Percentiles rank a stretch among this genome's conserved stretches.
Evolutionary conservation across 2,888 invertebrate species (phyloP).

Genomic region (Idaea aversata): DNA sequence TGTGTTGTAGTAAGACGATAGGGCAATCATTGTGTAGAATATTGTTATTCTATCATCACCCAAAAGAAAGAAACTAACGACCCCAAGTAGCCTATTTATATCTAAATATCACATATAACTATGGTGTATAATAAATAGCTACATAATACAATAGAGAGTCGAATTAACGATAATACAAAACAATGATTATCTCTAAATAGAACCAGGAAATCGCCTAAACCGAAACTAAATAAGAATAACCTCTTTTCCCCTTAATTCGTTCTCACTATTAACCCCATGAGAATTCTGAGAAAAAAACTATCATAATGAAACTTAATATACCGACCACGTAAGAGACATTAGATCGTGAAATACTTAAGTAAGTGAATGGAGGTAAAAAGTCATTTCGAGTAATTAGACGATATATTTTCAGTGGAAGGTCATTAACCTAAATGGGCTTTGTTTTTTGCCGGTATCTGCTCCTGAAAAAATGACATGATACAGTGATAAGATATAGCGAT

Average conservation of each 20-base stretch:
- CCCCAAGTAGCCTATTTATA: too few species aligned
- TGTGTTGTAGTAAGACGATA: too few species aligned
- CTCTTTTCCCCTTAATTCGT: background rate
- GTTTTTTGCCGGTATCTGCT: conserved; percentile 40
- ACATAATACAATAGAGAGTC: background rate
- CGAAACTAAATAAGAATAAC: background rate
- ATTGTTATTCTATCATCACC: too few species aligned
- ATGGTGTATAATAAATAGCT: background rate
- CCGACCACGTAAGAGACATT: conserved; percentile 39
- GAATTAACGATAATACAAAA: background rate
- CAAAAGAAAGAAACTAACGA: too few species aligned
- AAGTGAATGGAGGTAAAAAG: conserved; percentile 38
- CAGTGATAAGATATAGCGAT: conserved; percentile 23
- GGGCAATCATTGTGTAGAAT: too few species aligned
- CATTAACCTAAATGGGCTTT: conserved; percentile 56
- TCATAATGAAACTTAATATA: conserved; percentile 34
- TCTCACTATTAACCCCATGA: background rate
- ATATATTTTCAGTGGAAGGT: conserved; percentile 51
- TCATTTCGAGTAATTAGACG: conserved; percentile 57
- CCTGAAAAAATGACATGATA: conserved; percentile 30
- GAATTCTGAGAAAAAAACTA: conserved; percentile 27
- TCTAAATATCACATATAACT: too few species aligned
- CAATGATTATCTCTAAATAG: conserved; percentile 16
- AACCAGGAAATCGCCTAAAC: conserved; percentile 9
- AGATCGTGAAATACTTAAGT: conserved; percentile 19